phyloP scores from a whole-genome alignment of 2,888 invertebrate genomes.

The Tanypteryx hageni region DNA sequence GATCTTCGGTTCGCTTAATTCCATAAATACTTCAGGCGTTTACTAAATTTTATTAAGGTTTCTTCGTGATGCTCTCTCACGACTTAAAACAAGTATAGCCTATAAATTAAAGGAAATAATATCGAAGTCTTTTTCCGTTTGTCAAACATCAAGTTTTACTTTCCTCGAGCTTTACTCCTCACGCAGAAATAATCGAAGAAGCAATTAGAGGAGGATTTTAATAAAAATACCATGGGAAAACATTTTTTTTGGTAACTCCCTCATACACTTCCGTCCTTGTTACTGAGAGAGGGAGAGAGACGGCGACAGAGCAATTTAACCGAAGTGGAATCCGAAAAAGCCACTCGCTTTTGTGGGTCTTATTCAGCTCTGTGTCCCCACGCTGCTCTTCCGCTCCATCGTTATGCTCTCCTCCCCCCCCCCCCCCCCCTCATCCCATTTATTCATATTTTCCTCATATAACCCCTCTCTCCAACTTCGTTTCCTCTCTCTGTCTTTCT shows the following conservation, averaged over 20 bases:
- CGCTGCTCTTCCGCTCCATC: not conserved
- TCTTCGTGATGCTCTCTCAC: too few relatives aligned
- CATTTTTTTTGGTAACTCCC: not conserved
- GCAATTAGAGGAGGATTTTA: too few relatives aligned
- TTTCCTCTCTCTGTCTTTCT: not conserved
- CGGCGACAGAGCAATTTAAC: conserved; percentile 18
- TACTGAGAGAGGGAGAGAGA: not conserved
- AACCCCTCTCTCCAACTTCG: not conserved
- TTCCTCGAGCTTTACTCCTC: too few relatives aligned
- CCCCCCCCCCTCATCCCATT: not conserved
- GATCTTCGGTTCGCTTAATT: too few relatives aligned
- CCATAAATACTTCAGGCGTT: too few relatives aligned
- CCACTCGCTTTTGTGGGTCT: conserved; percentile 1
- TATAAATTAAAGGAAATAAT: too few relatives aligned
- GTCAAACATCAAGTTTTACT: too few relatives aligned
- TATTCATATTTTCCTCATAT: not conserved
- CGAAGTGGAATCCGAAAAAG: conserved; percentile 43
- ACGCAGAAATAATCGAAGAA: too few relatives aligned
- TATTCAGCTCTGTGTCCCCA: not conserved
- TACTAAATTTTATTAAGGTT: too few relatives aligned
- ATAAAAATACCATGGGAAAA: not conserved
- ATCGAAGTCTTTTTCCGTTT: too few relatives aligned
- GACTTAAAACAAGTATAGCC: too few relatives aligned
- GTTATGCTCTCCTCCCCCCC: not conserved
- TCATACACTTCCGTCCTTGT: not conserved